Evolutionary conservation across 2,113 vertebrate species (phyloP), one percentile per base, ranked within the genome.

Genomic region (Tenrec ecaudatus): DNA sequence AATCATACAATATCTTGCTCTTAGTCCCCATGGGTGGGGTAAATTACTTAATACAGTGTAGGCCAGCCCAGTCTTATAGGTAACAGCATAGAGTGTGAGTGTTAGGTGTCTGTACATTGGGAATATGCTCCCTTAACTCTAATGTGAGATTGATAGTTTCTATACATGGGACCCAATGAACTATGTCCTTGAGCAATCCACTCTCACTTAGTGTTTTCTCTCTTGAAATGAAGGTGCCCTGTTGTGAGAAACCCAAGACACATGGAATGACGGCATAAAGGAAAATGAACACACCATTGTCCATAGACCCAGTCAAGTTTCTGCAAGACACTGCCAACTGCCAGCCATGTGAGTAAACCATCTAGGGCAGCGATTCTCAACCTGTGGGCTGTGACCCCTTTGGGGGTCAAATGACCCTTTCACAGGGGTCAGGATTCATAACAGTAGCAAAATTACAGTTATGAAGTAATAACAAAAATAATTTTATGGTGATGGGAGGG

Each of bases 241-340:
- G 8, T 2, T 71, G 2, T 58, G 66, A 73, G 14, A 77, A 87
- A 6, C 0, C 7, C 22, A 77, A 86, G 2, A 7, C n/a, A 33
- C 17, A 27, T 22, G 1, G 29, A 27, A 2, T 33, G 25, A 6
- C 2, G 22, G 81, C 6, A n/a, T 9, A 8, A 7, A 31, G 8
- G 5, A 25, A n/a, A 33, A 79, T 20, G 58, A 10, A 58, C 29
- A 3, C 4, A 36, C 0, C 10, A 2, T n/a, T 0, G 12, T 58
- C 36, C 58, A 68, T 7, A 22, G 3, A 25, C 10, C 23, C 15
- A 6, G 15, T 4, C 38, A 16, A 78, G 16, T 82, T 7, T 2
- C 2, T 66, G 22, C 15, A 38, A 68, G n/a, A 7, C 7, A 76
- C 20, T 4, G 7, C 3, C 77, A 57, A 38, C 0, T 43, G 27